phyloP scores from a whole-genome alignment of 2,113 vertebrate genomes.

The Polypterus bichir region DNA sequence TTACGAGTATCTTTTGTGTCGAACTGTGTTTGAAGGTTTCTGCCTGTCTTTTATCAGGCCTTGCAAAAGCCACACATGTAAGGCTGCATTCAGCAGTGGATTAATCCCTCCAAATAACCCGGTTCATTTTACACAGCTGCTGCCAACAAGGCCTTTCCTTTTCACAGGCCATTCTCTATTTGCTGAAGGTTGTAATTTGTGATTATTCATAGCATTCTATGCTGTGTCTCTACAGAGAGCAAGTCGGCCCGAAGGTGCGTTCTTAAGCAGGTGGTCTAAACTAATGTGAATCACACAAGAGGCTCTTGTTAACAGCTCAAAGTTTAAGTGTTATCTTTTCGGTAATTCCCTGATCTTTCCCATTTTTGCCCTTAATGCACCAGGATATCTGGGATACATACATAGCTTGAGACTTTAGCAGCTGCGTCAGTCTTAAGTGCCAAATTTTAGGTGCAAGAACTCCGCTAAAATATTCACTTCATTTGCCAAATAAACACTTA shows the following conservation, averaged over 20 bases:
- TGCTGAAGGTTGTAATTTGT: constrained; percentile 34
- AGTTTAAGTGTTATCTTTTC: no score
- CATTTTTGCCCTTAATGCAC: no score
- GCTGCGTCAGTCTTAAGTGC: no score
- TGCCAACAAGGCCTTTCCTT: constrained; percentile 51
- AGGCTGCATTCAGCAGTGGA: constrained; percentile 65
- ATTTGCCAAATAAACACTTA: no score
- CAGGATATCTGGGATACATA: no score
- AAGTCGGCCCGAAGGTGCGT: background rate
- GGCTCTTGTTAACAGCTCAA: no score
- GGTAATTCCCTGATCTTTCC: no score
- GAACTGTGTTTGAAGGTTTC: constrained; percentile 22
- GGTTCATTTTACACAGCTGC: constrained; percentile 59
- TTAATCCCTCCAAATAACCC: constrained; percentile 66
- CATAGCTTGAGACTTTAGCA: no score
- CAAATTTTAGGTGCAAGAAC: no score
- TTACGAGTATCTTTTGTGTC: constrained; percentile 15
- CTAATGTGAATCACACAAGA: no score
- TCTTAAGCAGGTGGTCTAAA: constrained; percentile 6
- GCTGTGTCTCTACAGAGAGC: constrained; percentile 9
- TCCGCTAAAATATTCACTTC: no score
- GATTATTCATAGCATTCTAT: constrained; percentile 16
- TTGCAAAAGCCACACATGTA: constrained; percentile 61
- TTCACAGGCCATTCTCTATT: constrained; percentile 25
- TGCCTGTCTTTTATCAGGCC: constrained; percentile 50